These are phyloP conservation scores for Phasia obesa DNA, from an alignment of 2,888 invertebrate genomes.

Conservation along the genomic window DNA sequence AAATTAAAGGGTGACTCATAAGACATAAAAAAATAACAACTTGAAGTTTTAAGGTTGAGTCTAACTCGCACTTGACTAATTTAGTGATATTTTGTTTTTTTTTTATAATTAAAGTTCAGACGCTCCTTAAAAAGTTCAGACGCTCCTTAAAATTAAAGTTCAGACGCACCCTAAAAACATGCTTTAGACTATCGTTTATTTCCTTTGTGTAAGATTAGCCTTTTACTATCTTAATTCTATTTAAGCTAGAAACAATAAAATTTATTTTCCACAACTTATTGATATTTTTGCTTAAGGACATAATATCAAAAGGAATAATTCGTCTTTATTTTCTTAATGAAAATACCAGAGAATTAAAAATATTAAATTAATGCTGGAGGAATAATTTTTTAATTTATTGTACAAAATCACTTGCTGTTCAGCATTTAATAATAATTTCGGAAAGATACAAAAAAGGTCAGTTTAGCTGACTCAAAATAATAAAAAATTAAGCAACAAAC, in stretches of 20 bases:
- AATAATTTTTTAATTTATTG: slow-evolving; percentile 61
- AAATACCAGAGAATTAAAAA: slow-evolving; percentile 37
- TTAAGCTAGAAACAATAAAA: neutral
- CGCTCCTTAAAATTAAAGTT: no score
- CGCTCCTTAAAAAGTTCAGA: no score
- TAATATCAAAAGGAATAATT: slow-evolving; percentile 20
- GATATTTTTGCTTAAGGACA: slow-evolving; percentile 25
- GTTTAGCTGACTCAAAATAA: slow-evolving; percentile 33
- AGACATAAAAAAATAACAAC: no score
- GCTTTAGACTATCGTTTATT: no score
- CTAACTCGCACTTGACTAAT: no score
- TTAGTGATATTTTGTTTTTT: no score
- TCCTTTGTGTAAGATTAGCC: no score
- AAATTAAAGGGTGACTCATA: no score
- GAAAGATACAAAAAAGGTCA: slow-evolving; percentile 57
- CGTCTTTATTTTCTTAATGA: neutral
- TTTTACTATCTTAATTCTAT: neutral
- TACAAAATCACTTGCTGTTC: slow-evolving; percentile 63
- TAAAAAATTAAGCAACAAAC: slow-evolving; percentile 28
- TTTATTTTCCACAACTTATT: slow-evolving; percentile 26
- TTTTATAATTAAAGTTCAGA: no score
- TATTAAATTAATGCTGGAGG: slow-evolving; percentile 53
- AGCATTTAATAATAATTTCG: slow-evolving; percentile 52
- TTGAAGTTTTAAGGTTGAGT: no score
- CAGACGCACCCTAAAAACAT: no score